Conservation (phyloP, 2,113 vertebrate species). For the Chloroceryle aenea region DNA sequence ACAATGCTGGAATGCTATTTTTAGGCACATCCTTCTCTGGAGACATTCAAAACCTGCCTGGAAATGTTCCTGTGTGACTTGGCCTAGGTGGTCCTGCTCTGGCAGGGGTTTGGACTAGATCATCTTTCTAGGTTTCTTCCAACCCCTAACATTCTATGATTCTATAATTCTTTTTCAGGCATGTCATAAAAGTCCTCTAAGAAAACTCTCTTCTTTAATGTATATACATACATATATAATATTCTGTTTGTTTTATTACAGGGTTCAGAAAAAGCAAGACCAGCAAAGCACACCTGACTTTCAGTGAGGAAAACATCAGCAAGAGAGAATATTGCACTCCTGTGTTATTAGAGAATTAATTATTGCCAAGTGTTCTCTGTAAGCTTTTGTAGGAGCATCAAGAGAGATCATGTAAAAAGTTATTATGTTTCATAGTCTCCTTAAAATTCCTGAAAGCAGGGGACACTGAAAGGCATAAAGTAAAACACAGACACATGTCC, state of each 20-base stretch:
- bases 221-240: not conserved
- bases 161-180: too few species aligned
- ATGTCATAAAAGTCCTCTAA: not conserved
- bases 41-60: too few species aligned
- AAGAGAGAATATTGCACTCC: not conserved
- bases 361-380: not conserved
- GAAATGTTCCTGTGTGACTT: too few species aligned
- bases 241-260: not conserved
- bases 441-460: not conserved
- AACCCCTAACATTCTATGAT: too few species aligned
- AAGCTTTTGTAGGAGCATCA: not conserved
- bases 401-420: not conserved
- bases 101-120: too few species aligned
- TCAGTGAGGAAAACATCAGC: not conserved
- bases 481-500: not conserved
- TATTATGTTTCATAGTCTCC: not conserved
- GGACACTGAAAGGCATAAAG: not conserved
- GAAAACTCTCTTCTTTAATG: not conserved
- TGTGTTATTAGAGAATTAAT: not conserved
- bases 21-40: not conserved
- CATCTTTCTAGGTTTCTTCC: too few species aligned
- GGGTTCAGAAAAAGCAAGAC: not conserved
- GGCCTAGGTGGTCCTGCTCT: too few species aligned
- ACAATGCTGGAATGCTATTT: not conserved
- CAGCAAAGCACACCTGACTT: not conserved